Evolutionary conservation across 1,140 invertebrate genomes (phyloP), one percentile per base, ranked within the genome.

Genomic region (Philotrypesis tridentata): DNA sequence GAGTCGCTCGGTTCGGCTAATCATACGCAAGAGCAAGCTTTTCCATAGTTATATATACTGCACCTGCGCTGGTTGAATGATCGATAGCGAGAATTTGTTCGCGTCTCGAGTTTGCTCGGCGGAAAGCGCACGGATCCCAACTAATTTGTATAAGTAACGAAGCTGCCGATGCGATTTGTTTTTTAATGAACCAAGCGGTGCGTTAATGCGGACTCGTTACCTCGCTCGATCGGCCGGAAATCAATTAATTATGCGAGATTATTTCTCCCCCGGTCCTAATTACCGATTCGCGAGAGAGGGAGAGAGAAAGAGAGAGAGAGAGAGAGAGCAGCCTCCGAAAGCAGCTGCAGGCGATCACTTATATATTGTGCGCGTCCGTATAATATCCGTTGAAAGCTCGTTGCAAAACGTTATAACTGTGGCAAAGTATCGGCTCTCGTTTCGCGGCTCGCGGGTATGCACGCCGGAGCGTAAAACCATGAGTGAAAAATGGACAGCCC

Each of bases 121-220:
- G 21, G 21, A 55, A 17, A 55, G 48, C 4, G 48, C 17, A 43
- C 12, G 3, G 17, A 48, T 48, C 5, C 43, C 43, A 14, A 55
- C 27, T 65, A 29, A 65, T 65, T 65, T 65, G 14, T 65, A n/a
- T n/a, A 55, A 65, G 63, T 65, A 65, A 65, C n/a, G 63, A 65
- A 65, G 7, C 25, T n/a, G 48, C 21, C 5, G 21, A 55, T 14
- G 7, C 4, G 3, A 29, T 17, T 65, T 65, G 0, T 65, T 17
- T 27, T 65, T 23, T 17, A 29, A 65, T 65, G 27, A 65, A 55
- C 1, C 48, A n/a, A 55, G 14, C 17, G 21, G 17, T n/a, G n/a
- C n/a, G 21, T 17, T 17, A n/a, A 7, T 55, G 48, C 48, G 2
- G 14, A 55, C 17, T 55, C 33, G 21, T 55, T 55, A 21, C 21